phyloP scores from a whole-genome alignment of 2,888 invertebrate species.

The Iphiclides podalirius region DNA sequence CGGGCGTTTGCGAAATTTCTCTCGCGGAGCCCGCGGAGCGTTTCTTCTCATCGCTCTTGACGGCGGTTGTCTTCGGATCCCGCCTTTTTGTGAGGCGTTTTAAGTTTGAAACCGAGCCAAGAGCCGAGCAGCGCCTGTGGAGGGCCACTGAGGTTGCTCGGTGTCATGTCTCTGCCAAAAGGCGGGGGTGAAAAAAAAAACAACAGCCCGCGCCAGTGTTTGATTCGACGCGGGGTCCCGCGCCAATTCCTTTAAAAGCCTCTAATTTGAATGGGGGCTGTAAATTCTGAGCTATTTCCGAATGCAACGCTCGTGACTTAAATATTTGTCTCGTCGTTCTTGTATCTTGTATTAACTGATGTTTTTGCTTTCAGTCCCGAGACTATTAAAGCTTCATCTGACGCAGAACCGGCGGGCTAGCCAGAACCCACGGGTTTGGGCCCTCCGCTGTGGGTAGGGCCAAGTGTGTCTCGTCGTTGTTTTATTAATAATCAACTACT shows the following conservation, averaged over 20 bases:
- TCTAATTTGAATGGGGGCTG: conserved; percentile 20
- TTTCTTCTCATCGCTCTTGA: conserved; percentile 14
- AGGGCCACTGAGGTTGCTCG: conserved; percentile 20
- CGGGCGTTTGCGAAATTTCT: too few relatives aligned
- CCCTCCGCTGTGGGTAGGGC: too few relatives aligned
- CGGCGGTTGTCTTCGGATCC: conserved; percentile 17
- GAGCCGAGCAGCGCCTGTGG: conserved; percentile 10
- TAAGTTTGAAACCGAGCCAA: conserved; percentile 24
- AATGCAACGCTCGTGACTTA: background rate
- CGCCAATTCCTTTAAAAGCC: conserved; percentile 25
- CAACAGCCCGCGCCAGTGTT: conserved; percentile 15
- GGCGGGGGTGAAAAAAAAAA: conserved; percentile 4
- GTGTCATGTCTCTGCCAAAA: conserved; percentile 22
- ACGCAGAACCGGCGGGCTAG: too few relatives aligned
- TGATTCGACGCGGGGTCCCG: conserved; percentile 2
- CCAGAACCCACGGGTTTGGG: too few relatives aligned
- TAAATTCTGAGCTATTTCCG: conserved; percentile 5
- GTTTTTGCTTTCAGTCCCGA: too few relatives aligned
- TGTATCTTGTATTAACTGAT: too few relatives aligned
- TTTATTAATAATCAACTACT: too few relatives aligned
- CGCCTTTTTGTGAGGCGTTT: conserved; percentile 20
- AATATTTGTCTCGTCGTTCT: too few relatives aligned
- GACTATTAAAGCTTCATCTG: too few relatives aligned
- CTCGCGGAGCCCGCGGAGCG: conserved; percentile 6
- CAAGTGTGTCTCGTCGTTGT: too few relatives aligned